Conservation (phyloP, 2,888 invertebrate genomes). For the Cheilosia vernalis region DNA sequence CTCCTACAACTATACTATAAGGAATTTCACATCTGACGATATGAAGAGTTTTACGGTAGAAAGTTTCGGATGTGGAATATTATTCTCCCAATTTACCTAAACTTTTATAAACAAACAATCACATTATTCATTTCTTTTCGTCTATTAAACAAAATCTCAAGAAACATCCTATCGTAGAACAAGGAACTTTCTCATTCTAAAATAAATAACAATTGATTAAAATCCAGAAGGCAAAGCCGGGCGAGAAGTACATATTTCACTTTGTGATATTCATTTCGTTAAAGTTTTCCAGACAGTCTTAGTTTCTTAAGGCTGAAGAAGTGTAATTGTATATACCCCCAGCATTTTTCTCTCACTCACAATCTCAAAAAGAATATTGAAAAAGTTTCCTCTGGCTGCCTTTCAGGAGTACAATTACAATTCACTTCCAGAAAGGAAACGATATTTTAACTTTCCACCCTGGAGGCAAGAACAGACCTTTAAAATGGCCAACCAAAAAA, state of each 20-base stretch:
- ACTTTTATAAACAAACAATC: not conserved
- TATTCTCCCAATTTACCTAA: too few relatives aligned
- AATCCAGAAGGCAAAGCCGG: conserved; percentile 51
- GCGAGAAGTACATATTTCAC: conserved; percentile 69
- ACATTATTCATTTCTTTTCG: conserved; percentile 2
- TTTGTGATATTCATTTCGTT: conserved; percentile 66
- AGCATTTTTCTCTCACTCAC: conserved; percentile 71
- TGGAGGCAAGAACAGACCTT: conserved; percentile 70
- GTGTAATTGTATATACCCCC: conserved; percentile 67
- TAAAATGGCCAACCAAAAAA: conserved; percentile 71
- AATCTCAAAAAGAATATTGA: conserved; percentile 72
- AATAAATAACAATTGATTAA: conserved; percentile 54
- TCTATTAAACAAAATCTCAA: conserved; percentile 1
- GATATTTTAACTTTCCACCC: conserved; percentile 73
- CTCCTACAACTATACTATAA: too few relatives aligned
- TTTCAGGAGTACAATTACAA: conserved; percentile 71
- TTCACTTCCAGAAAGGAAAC: conserved; percentile 73
- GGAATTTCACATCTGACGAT: too few relatives aligned
- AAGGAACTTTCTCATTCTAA: conserved; percentile 6
- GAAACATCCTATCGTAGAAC: not conserved
- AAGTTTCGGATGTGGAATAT: too few relatives aligned
- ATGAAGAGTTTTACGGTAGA: too few relatives aligned
- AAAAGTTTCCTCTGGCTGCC: conserved; percentile 72
- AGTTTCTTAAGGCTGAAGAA: conserved; percentile 61
- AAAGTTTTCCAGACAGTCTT: conserved; percentile 67